Base-by-base conservation (phyloP, 2,113 vertebrate genomes). In the Nannobrachium achirus region DNA sequence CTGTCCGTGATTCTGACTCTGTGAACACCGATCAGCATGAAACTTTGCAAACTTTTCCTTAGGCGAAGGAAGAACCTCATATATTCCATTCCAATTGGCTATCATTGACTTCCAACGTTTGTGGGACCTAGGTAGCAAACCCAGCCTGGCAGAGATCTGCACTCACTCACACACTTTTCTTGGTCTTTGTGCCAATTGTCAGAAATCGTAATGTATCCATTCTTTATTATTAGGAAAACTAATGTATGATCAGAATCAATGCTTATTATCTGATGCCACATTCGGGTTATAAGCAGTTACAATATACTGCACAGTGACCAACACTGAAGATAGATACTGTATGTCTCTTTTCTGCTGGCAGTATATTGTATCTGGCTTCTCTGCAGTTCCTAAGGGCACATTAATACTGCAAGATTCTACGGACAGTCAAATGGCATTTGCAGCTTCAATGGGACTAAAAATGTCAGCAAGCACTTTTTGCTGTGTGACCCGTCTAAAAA, bases 401-500 rank as follows among this genome's bases (percentile, higher is more conserved):
- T 81, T n/a, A 75, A 85, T 80, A 61, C 58, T 81, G 60, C 63
- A 65, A 20, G 46, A 53, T 63, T 56, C 7, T 53, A 56, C 71
- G 50, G 68, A 79, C 61, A 81, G 52, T 64, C 55, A 67, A 81
- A 78, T 66, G 53, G 64, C 75, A 83, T 83, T 73, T 80, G 14
- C 56, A 84, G 60, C 56, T 65, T 76, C 71, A 68, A 55, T 46
- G 56, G 39, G 67, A 80, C 48, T 64, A 80, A 89, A 80, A 91
- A 83, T 85, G 77, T 89, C 77, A 83, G 52, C 1, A 66, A 25
- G 73, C 69, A 49, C 80, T 79, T 81, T 81, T 73, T 87, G 40
- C 41, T 39, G 44, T n/a, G 71, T 74, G 60, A 86, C 79, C 56
- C 10, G 44, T 72, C 81, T 90, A 90, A 89, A 86, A 87, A 83